Evolutionary conservation across 2,113 vertebrate genomes (phyloP).

Genomic region (Emydocephalus ijimae): DNA sequence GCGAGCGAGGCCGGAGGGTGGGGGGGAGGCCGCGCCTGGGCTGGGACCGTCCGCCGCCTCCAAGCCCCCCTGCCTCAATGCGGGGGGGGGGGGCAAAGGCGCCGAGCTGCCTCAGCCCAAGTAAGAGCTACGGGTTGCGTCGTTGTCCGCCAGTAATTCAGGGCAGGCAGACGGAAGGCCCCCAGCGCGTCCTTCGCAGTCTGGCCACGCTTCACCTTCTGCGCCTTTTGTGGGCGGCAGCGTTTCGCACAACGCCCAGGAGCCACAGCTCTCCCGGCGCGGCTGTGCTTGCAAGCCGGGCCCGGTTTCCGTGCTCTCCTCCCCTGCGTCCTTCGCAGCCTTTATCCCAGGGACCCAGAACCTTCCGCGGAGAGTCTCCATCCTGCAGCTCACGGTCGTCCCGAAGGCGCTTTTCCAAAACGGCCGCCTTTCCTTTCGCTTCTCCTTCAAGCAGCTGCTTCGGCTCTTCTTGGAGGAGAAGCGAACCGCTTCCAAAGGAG

Average conservation of each 20-base stretch:
- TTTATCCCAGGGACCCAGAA: not conserved
- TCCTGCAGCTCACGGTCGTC: too few relatives aligned
- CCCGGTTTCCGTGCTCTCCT: not conserved
- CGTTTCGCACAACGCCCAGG: not conserved
- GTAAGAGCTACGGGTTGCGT: not conserved
- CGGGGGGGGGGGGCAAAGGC: too few relatives aligned
- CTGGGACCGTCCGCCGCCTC: too few relatives aligned
- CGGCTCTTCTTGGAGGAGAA: not conserved
- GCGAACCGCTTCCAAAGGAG: not conserved
- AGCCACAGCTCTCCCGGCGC: not conserved
- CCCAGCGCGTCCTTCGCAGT: too few relatives aligned
- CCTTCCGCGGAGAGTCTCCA: not conserved
- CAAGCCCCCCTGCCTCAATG: not conserved
- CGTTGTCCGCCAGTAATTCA: too few relatives aligned
- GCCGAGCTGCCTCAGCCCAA: not conserved
- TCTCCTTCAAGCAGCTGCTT: not conserved
- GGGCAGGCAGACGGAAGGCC: too few relatives aligned
- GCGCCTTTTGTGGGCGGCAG: not conserved
- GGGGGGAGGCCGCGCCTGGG: not conserved
- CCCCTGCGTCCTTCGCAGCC: not conserved
- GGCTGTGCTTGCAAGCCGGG: not conserved
- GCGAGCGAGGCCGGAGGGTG: too few relatives aligned
- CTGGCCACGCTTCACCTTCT: too few relatives aligned
- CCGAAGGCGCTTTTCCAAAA: too few relatives aligned
- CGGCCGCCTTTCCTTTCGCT: too few relatives aligned